Percentiles rank a stretch among this genome's conserved stretches.
Conservation (phyloP, 1,140 invertebrate species). For the Venustaconcha ellipsiformis region DNA sequence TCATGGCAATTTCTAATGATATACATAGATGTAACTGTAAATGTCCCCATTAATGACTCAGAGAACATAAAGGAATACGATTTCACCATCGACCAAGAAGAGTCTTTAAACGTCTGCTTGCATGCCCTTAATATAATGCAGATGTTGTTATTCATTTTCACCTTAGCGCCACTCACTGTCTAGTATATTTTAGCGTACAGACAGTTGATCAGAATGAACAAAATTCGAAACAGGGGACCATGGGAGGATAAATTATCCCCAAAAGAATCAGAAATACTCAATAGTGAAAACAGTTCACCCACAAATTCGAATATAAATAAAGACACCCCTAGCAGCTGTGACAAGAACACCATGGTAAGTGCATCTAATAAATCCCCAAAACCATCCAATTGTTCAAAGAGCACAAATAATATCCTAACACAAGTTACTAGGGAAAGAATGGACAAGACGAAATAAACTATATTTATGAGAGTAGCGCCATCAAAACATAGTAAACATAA, state of each 20-base stretch:
- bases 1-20: background rate
- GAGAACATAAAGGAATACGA: background rate
- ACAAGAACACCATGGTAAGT: too few relatives aligned
- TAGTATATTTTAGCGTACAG: constrained; percentile 9
- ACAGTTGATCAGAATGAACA: constrained; percentile 19
- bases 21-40: too few relatives aligned
- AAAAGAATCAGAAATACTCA: background rate
- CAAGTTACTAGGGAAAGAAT: constrained; percentile 1
- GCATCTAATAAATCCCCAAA: background rate
- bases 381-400: too few relatives aligned
- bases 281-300: too few relatives aligned
- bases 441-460: constrained; percentile 11
- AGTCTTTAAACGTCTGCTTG: too few relatives aligned
- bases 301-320: background rate
- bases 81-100: too few relatives aligned
- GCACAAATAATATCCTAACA: too few relatives aligned
- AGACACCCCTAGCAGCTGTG: background rate
- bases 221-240: background rate
- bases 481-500: too few relatives aligned
- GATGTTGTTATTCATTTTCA: too few relatives aligned
- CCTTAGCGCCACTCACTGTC: constrained; percentile 1
- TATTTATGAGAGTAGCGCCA: background rate
- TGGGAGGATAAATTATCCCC: background rate
- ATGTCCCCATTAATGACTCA: background rate
- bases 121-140: too few relatives aligned